Percentiles rank a stretch among this genome's conserved stretches.
These are phyloP conservation scores for Tachuris rubrigastra DNA, from an alignment of 2,113 vertebrate species.

Conservation along the genomic window DNA sequence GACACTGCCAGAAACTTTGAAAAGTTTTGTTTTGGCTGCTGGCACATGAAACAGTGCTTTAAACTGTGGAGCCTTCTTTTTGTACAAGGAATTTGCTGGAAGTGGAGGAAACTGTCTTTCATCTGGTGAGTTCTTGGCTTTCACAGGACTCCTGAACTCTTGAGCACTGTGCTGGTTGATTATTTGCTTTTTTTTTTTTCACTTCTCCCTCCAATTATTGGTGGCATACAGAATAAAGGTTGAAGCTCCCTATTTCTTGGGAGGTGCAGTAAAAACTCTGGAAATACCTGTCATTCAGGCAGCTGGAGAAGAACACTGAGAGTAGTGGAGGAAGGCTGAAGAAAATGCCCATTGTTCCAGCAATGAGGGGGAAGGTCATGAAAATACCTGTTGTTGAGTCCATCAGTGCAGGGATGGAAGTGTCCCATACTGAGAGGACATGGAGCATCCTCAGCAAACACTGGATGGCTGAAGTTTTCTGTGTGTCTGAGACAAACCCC, in stretches of 20 bases:
- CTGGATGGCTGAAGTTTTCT: not conserved
- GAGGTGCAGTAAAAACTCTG: not conserved
- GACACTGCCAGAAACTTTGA: not conserved
- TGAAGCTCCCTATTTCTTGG: not conserved
- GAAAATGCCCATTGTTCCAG: not conserved
- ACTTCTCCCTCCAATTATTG: not conserved
- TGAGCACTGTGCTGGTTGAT: not conserved
- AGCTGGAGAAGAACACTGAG: not conserved
- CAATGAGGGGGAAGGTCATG: not conserved
- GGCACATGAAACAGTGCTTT: not conserved
- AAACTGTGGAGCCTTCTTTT: not conserved
- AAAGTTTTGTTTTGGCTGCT: not conserved
- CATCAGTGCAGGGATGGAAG: not conserved
- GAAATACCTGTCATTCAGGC: not conserved
- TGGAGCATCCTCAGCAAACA: not conserved
- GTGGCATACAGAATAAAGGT: not conserved
- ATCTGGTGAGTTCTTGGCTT: not conserved
- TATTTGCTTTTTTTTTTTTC: not conserved
- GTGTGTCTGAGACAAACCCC: not conserved
- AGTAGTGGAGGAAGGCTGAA: not conserved
- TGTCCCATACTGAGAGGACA: accelerated
- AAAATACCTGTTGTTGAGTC: not conserved
- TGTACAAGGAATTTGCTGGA: not conserved
- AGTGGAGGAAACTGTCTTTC: not conserved
- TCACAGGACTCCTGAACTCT: not conserved